Conservation (phyloP, 64 coral and sea anemone species). For the Montipora cactus region DNA sequence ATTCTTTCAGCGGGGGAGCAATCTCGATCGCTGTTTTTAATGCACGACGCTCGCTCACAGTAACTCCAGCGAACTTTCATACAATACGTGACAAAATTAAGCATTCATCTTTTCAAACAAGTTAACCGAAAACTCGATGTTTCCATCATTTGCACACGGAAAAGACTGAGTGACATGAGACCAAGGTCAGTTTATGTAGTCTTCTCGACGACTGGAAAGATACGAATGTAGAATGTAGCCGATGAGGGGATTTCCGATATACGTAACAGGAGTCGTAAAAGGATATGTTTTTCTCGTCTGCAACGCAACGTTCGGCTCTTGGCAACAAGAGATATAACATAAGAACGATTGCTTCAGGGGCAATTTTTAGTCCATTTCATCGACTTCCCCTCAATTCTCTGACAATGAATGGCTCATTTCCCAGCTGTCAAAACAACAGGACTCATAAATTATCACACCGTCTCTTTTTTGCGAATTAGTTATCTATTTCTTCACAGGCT, state of each 20-base stretch:
- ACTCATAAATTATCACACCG: conserved; percentile 14
- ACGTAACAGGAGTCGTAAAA: too few relatives aligned
- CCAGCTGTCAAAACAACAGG: conserved; percentile 48
- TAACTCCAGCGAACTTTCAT: not conserved
- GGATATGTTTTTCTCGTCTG: too few relatives aligned
- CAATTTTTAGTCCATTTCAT: not conserved
- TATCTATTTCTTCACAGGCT: not conserved
- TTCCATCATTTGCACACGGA: not conserved
- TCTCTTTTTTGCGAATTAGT: not conserved
- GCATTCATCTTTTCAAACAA: not conserved
- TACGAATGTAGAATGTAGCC: too few relatives aligned
- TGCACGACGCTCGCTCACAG: not conserved
- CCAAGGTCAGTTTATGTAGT: not conserved
- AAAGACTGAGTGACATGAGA: not conserved
- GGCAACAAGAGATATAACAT: not conserved
- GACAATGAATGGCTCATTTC: conserved; percentile 28
- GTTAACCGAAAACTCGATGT: not conserved
- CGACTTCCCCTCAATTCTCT: conserved; percentile 6
- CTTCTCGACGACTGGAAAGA: too few relatives aligned
- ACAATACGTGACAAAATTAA: not conserved
- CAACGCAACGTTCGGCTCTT: too few relatives aligned
- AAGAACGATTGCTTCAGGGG: not conserved
- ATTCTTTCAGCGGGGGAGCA: too few relatives aligned
- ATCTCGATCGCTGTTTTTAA: too few relatives aligned
- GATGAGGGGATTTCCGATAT: too few relatives aligned